Percentiles rank a stretch among this genome's conserved stretches.
These are phyloP conservation scores for Ormyrus thymus DNA, from an alignment of 2,888 invertebrate species.

Conservation along the genomic window DNA sequence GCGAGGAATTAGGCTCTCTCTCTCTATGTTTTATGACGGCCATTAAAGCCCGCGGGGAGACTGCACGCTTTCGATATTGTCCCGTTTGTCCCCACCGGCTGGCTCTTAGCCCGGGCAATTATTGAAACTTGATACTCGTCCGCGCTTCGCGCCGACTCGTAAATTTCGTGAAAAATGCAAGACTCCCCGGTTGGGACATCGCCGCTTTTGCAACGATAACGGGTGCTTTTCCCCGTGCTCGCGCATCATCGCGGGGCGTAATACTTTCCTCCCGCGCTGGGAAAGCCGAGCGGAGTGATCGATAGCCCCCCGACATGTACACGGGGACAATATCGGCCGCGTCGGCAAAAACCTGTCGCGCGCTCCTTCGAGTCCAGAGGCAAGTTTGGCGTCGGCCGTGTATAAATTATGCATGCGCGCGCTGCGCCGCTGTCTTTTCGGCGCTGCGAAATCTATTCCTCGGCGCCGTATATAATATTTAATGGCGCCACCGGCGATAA, in stretches of 20 bases:
- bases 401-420: slow-evolving; percentile 25
- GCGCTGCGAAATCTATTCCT: slow-evolving; percentile 29
- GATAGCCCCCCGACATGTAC: neutral
- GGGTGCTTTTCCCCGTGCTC: too few species aligned
- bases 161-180: too few species aligned
- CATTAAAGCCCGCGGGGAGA: neutral
- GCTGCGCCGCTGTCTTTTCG: slow-evolving; percentile 23
- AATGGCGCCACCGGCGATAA: slow-evolving; percentile 37
- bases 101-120: slow-evolving; percentile 42
- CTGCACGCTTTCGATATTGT: neutral
- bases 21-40: slow-evolving; percentile 1
- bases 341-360: neutral
- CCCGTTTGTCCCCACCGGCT: neutral
- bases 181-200: too few species aligned
- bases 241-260: too few species aligned
- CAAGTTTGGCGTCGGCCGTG: neutral
- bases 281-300: neutral
- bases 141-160: too few species aligned
- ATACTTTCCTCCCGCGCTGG: too few species aligned
- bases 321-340: neutral
- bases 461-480: slow-evolving; percentile 47
- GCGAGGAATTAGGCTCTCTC: neutral
- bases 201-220: too few species aligned
- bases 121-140: slow-evolving; percentile 15
- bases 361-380: neutral